These are phyloP conservation scores for Papilio helenus DNA, from an alignment of 1,140 invertebrate species.

Conservation along the genomic window DNA sequence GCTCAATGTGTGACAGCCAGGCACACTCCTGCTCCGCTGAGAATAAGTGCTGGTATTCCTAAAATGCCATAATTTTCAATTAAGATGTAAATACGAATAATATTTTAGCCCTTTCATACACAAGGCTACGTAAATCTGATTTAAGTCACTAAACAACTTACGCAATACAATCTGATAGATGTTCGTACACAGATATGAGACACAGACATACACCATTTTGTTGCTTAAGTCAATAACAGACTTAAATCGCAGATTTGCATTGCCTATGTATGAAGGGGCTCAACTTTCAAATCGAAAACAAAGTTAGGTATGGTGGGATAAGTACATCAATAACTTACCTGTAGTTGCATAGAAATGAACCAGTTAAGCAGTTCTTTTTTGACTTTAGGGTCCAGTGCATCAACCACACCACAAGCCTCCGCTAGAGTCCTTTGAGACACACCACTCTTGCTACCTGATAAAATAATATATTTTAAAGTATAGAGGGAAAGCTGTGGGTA, in stretches of 20 bases:
- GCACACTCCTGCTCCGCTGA: slow-evolving; percentile 97
- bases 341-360: slow-evolving; percentile 90
- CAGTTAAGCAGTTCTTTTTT: slow-evolving; percentile 95
- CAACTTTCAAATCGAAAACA: no score
- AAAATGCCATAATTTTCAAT: slow-evolving; percentile 45
- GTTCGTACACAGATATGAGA: no score
- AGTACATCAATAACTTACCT: slow-evolving; percentile 51
- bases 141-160: no score
- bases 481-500: no score
- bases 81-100: background rate
- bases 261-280: no score
- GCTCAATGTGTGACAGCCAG: slow-evolving; percentile 98
- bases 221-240: no score
- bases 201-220: no score
- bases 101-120: no score
- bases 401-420: slow-evolving; percentile 96
- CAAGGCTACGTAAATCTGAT: no score
- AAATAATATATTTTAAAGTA: background rate
- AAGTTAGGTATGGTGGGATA: no score
- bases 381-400: slow-evolving; percentile 94
- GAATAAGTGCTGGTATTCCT: slow-evolving; percentile 97
- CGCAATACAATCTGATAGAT: no score
- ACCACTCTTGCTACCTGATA: slow-evolving; percentile 84
- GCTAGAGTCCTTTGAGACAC: slow-evolving; percentile 88
- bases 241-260: no score